Base-by-base conservation (phyloP, 2,888 invertebrate species). In the Sericinus montela region DNA sequence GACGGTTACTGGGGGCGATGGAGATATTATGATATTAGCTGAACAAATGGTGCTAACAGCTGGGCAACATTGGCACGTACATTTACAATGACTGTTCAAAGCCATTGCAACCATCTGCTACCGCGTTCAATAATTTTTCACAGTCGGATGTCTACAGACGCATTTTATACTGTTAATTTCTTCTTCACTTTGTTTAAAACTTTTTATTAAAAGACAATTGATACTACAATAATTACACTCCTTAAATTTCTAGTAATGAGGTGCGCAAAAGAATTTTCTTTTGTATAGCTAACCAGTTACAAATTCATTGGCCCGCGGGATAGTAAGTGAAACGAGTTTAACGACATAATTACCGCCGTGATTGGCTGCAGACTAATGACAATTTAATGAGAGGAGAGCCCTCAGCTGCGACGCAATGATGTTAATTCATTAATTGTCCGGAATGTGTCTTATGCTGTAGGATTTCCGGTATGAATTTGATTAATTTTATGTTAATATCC, bases 311-410 rank as follows among this genome's bases (percentile, higher is more conserved):
- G 25, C 29, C 7, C 15, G 4, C 36, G 28, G 36, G 2, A 29
- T 28, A 16, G 45, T 19, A 6, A 37, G 30, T 48, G 42, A 37
- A 32, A 23, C 37, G 35, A 37, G 36, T 41, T 42, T 19, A 42
- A 48, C 48, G 19, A 14, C 36, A 37, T 42, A 14, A 48, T 48
- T 48, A 37, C 30, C 10, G 15, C 6, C 16, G 29, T 48, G 48
- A 48, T 48, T 42, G 48, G 29, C 48, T 23, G 23, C 16, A 13
- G 40, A 35, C 25, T 35, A 42, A 48, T 41, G 42, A 42, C 42
- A 42, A 16, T 37, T 37, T 42, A 48, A 48, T 32, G 30, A 42
- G 42, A 10, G n/a, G 30, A 28, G 35, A 19, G 40, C 40, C 11
- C 30, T 8, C 13, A 1, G 19, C 23, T 11, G 23, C 15, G 32